A percentile compares a stretch with the other conserved stretches of the same genome.
phyloP scores from a whole-genome alignment of 2,797 vertebrate species.

The Leptoclinus maculatus region DNA sequence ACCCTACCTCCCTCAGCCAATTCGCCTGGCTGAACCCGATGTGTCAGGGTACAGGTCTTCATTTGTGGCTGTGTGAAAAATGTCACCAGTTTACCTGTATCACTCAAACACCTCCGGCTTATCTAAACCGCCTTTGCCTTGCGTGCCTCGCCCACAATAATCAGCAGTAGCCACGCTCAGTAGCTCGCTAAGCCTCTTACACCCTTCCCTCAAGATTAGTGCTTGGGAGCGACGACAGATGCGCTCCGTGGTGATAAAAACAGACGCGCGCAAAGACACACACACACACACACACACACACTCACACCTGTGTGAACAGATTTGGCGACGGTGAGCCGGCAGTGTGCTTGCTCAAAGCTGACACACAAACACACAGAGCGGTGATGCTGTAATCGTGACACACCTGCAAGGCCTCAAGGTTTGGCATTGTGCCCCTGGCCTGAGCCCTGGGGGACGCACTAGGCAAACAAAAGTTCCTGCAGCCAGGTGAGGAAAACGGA shows the following conservation, averaged over 20 bases:
- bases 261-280: slow-evolving; percentile 56
- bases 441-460: slow-evolving; percentile 64
- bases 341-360: slow-evolving; percentile 74
- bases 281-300: slow-evolving; percentile 42
- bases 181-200: slow-evolving; percentile 88
- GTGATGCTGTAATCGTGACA: slow-evolving; percentile 76
- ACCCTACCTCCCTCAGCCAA: slow-evolving; percentile 40
- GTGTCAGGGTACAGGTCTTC: slow-evolving; percentile 61
- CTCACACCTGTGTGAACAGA: slow-evolving; percentile 85
- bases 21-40: slow-evolving; percentile 53
- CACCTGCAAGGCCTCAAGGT: slow-evolving; percentile 76
- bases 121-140: slow-evolving; percentile 85
- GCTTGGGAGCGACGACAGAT: slow-evolving; percentile 86
- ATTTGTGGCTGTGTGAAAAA: slow-evolving; percentile 72
- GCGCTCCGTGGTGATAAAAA: slow-evolving; percentile 83
- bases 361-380: slow-evolving; percentile 51
- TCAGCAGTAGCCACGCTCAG: slow-evolving; percentile 86
- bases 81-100: slow-evolving; percentile 86
- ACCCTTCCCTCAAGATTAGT: slow-evolving; percentile 89
- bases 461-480: slow-evolving; percentile 78
- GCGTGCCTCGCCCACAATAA: slow-evolving; percentile 86
- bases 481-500: slow-evolving; percentile 71
- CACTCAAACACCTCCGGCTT: slow-evolving; percentile 86
- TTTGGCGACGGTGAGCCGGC: slow-evolving; percentile 78
- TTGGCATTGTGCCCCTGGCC: slow-evolving; percentile 67